These are phyloP conservation scores for Drosophila subobscura DNA, from an alignment of 1,140 invertebrate species.

Conservation along the genomic window DNA sequence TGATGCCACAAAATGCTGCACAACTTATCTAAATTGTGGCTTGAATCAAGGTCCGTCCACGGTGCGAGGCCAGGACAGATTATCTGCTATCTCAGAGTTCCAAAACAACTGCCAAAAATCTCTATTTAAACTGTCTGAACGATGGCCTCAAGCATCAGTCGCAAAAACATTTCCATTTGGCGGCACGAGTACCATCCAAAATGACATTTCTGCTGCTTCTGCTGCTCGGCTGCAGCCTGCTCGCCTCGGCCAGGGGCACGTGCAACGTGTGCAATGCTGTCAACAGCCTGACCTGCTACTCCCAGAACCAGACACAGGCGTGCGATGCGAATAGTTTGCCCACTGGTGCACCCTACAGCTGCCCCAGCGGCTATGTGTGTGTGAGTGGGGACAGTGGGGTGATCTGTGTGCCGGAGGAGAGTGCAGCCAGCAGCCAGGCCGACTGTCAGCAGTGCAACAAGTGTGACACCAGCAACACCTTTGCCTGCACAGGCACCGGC, in stretches of 20 bases:
- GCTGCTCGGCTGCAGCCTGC: conserved; percentile 18
- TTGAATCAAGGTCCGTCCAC: conserved; percentile 24
- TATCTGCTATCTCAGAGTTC: conserved; percentile 31
- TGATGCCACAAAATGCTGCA: neutral
- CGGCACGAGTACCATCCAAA: neutral
- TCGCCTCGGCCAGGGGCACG: conserved; percentile 18
- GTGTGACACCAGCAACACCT: conserved; percentile 59
- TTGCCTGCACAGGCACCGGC: conserved; percentile 68
- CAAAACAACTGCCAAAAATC: conserved; percentile 16
- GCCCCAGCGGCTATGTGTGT: conserved; percentile 64
- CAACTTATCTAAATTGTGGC: conserved; percentile 66
- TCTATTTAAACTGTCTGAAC: conserved; percentile 53
- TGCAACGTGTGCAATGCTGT: conserved; percentile 66
- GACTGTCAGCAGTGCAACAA: conserved; percentile 68
- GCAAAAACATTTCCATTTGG: neutral
- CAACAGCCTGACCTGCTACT: conserved; percentile 70
- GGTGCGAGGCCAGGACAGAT: conserved; percentile 30
- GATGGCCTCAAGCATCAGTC: conserved; percentile 26
- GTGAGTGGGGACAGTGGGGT: conserved; percentile 46
- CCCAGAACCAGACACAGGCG: conserved; percentile 57
- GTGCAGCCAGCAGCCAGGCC: neutral
- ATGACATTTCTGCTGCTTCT: conserved; percentile 12
- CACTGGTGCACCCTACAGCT: conserved; percentile 34
- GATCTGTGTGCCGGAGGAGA: conserved; percentile 39
- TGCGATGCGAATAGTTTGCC: conserved; percentile 54